Base-by-base conservation (phyloP, 2,113 vertebrate genomes). In the Lophura nycthemera region DNA sequence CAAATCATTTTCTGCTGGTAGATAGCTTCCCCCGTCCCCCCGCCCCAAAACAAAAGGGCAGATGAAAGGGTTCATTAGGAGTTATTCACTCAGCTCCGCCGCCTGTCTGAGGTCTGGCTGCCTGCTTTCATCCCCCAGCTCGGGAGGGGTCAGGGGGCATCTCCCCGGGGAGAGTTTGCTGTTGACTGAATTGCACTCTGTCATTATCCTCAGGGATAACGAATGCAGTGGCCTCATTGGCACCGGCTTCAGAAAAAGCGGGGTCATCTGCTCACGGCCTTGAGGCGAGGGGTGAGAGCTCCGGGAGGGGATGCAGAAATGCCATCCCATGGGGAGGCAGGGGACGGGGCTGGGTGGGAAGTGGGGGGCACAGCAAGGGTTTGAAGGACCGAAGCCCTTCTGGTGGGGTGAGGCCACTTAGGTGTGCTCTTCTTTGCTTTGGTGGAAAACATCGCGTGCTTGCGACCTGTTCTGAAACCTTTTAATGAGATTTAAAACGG, bases 151-250 rank as follows among this genome's bases (percentile, higher is more conserved):
- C 96, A 97, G 95, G 90, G 96, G 96, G 80, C 96, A 91, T 75
- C 95, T 95, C 96, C 95, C 92, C 20, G 86, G 93, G 93, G 96
- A 96, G 93, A 93, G 95, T 96, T 97, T 97, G 95, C 96, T 97
- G 94, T 96, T 96, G 96, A 95, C 95, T 97, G 96, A 96, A 96
- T 95, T 95, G 93, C 95, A 95, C 96, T 96, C 94, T 95, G 96
- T 97, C 96, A 97, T 97, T 97, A 97, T 97, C 95, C 94, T 84
- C 76, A 90, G 57, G 94, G 95, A 95, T 97, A 97, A 97, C 95
- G 92, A 97, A 95, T 94, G 94, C 94, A 50, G 94, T 72, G 93
- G 94, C 93, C 92, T 96, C 94, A 89, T 94, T 95, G 95, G 95
- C 95, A 86, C 93, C 81, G 93, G 86, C 94, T 96, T 92, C 88